Conservation (phyloP, 2,113 vertebrate species). For the Lipophrys pholis region DNA sequence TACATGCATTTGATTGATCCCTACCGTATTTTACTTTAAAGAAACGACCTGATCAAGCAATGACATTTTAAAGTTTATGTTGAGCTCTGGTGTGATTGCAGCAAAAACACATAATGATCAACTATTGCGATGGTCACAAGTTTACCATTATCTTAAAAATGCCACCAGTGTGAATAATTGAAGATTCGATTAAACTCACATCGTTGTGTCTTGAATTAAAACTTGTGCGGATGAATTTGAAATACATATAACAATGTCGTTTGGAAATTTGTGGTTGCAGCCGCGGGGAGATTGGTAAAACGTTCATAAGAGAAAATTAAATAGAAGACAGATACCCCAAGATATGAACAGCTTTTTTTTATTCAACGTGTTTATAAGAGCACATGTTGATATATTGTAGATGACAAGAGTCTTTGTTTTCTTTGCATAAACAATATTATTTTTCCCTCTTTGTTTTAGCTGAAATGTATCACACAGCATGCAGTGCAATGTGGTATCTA, state of each 20-base stretch:
- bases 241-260: slow-evolving; percentile 19
- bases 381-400: background rate
- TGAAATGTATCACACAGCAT: background rate
- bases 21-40: too few species aligned
- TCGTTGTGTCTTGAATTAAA: background rate
- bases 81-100: slow-evolving; percentile 2
- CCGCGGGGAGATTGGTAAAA: slow-evolving; percentile 28
- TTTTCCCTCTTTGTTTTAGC: background rate
- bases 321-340: background rate
- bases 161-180: background rate
- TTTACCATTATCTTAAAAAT: slow-evolving; percentile 15
- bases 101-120: background rate
- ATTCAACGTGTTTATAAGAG: background rate
- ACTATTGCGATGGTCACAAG: background rate
- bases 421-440: background rate
- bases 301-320: slow-evolving; percentile 46
- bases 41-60: too few species aligned
- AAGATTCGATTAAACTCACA: background rate
- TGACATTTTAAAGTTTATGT: background rate
- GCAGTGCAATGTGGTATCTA: background rate
- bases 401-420: background rate
- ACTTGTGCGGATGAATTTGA: background rate
- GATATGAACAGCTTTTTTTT: slow-evolving; percentile 18
- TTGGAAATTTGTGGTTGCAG: slow-evolving; percentile 21
- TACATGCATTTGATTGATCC: slow-evolving; percentile 18